A percentile compares a stretch with the other conserved stretches of the same genome.
Conservation (phyloP, 1,140 invertebrate species). For the Apis florea region DNA sequence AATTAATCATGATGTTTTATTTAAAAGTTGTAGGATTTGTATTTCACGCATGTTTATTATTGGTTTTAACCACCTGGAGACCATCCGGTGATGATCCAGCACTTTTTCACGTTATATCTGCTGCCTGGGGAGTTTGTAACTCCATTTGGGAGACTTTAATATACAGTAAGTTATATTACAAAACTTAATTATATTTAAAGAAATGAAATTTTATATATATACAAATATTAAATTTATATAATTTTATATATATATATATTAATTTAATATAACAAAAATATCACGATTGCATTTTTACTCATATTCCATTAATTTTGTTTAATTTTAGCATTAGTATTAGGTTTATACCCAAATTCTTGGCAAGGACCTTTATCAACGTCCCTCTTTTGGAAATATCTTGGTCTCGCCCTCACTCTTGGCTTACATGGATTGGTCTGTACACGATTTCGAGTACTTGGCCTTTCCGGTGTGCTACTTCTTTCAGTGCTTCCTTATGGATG, state of each 20-base stretch:
- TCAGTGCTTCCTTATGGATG: conserved; percentile 77
- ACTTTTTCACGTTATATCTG: conserved; percentile 86
- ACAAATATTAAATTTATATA: too few relatives aligned
- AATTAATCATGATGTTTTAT: not conserved
- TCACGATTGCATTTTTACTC: not conserved
- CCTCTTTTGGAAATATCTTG: conserved; percentile 79
- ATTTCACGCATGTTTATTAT: conserved; percentile 85
- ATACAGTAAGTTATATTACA: conserved; percentile 67
- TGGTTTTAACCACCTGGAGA: conserved; percentile 85
- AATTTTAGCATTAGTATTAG: conserved; percentile 75
- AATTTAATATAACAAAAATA: too few relatives aligned
- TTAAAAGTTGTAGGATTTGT: conserved; percentile 84
- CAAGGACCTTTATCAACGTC: conserved; percentile 79
- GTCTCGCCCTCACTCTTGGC: conserved; percentile 76
- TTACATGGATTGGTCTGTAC: conserved; percentile 79
- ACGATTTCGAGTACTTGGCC: conserved; percentile 75
- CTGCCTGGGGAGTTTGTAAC: conserved; percentile 88
- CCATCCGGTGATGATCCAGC: conserved; percentile 83
- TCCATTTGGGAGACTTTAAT: conserved; percentile 87
- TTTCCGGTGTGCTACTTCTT: conserved; percentile 74
- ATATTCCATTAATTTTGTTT: not conserved
- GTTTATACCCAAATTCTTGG: conserved; percentile 78
- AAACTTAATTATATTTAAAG: too few relatives aligned
- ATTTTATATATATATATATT: too few relatives aligned
- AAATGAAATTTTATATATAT: too few relatives aligned